Conservation (phyloP, 2,797 vertebrate genomes). For the Danio tinwini region DNA sequence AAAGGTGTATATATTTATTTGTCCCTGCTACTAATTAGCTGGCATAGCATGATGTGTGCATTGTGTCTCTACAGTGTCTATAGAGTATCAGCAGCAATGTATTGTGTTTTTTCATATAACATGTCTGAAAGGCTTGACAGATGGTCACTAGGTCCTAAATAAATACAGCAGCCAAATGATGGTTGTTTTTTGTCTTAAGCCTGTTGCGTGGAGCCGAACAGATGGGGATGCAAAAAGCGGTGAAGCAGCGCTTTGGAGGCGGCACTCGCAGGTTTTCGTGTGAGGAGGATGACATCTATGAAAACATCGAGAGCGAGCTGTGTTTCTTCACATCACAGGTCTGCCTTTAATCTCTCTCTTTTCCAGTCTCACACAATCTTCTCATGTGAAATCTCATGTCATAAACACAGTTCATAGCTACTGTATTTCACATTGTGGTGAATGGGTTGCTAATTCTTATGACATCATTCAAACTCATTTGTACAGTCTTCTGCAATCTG, state of each 20-base stretch:
- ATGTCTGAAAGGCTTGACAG: conserved; percentile 29
- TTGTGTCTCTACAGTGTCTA: neutral
- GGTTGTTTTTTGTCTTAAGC: conserved; percentile 70
- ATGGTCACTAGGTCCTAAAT: conserved; percentile 3
- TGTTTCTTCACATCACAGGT: conserved; percentile 98
- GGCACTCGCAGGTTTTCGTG: conserved; percentile 93
- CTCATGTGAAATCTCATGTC: neutral
- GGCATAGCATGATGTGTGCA: neutral
- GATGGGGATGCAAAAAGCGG: conserved; percentile 88
- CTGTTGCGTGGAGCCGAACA: conserved; percentile 94
- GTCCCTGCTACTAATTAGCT: too few species aligned
- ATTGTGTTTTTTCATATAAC: conserved; percentile 10
- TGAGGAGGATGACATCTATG: conserved; percentile 97
- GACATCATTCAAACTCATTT: neutral
- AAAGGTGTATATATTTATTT: too few species aligned
- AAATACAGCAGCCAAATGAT: conserved; percentile 31
- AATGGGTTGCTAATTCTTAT: neutral
- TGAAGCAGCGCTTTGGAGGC: conserved; percentile 92
- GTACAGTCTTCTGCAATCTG: neutral
- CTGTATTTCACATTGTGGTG: neutral
- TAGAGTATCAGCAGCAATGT: neutral
- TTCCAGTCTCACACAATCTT: conserved; percentile 92
- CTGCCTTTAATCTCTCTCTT: conserved; percentile 86
- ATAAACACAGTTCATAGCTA: neutral
- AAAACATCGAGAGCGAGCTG: conserved; percentile 95